Evolutionary conservation across 2,888 invertebrate genomes (phyloP), one percentile per base, ranked within the genome.

Genomic region (Eupithecia exiguata): DNA sequence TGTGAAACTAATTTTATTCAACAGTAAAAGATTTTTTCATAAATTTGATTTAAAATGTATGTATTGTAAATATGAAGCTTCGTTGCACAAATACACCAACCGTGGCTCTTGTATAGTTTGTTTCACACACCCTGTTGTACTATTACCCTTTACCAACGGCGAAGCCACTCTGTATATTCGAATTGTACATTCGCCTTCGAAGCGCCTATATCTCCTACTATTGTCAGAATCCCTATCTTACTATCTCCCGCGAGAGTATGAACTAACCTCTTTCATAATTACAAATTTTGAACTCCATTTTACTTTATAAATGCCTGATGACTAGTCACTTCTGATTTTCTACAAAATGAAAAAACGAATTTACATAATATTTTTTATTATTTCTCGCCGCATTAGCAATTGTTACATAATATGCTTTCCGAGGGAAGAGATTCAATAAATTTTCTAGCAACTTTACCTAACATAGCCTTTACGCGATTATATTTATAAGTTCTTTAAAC

Each of bases 121-220:
- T 63, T 63, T 70, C 36, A 63, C 83, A 85, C 88, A 91, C 92
- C 91, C 92, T 92, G 92, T 92, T 82, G 72, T 77, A 81, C 81
- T 79, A 74, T 69, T 70, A 77, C 75, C 77, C 77, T 77, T 79
- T 72, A 78, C 80, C 74, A 78, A 83, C 84, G 87, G 91, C 90
- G 86, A 92, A 93, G 92, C 93, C 84, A 70, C 46, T 91, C 87
- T 89, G 88, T 86, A 88, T 82, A 87, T 84, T 91, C n/a, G n/a
- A n/a, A n/a, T n/a, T n/a, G n/a, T n/a, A n/a, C n/a, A n/a, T n/a
- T 65, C 91, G 91, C 91, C 74, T 82, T 65, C 84, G 84, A 91
- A 92, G 92, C 92, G 87, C 89, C 92, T 92, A 88, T 91, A 91
- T 84, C 87, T 83, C 83, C 93, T 93, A 94, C 93, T 94, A 94